Evolutionary conservation across 2,797 vertebrate genomes (phyloP).

Genomic region (Clangula hyemalis): DNA sequence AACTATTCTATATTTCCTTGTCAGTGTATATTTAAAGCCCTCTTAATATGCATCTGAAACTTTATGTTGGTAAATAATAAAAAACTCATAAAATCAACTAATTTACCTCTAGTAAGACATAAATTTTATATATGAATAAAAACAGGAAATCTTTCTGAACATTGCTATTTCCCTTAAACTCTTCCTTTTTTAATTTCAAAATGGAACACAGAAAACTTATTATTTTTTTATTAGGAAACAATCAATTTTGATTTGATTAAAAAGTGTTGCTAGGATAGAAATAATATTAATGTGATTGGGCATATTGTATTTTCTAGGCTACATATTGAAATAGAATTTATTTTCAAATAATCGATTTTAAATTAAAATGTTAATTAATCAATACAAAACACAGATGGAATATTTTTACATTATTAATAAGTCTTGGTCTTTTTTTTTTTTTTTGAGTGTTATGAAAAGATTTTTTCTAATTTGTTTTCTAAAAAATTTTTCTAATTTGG

Average conservation of each 20-base stretch:
- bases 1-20: not conserved
- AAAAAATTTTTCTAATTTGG: not conserved
- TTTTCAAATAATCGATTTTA: not conserved
- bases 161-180: not conserved
- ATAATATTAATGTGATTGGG: not conserved
- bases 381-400: not conserved
- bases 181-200: not conserved
- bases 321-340: not conserved
- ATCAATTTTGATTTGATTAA: slow-evolving; percentile 35
- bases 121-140: slow-evolving; percentile 11
- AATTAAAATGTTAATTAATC: not conserved
- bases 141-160: not conserved
- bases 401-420: not conserved
- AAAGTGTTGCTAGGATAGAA: not conserved
- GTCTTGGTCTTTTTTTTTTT: not conserved
- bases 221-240: not conserved
- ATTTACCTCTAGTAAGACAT: not conserved
- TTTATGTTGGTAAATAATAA: not conserved
- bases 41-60: not conserved
- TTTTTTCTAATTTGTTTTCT: no score
- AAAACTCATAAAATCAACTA: slow-evolving; percentile 47
- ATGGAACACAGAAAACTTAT: not conserved
- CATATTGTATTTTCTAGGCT: not conserved
- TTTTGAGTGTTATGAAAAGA: not conserved
- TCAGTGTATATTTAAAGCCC: not conserved